Percentiles rank a stretch among this genome's conserved stretches.
These are phyloP conservation scores for Hemitrygon akajei DNA, from an alignment of 2,797 vertebrate species.

Conservation along the genomic window DNA sequence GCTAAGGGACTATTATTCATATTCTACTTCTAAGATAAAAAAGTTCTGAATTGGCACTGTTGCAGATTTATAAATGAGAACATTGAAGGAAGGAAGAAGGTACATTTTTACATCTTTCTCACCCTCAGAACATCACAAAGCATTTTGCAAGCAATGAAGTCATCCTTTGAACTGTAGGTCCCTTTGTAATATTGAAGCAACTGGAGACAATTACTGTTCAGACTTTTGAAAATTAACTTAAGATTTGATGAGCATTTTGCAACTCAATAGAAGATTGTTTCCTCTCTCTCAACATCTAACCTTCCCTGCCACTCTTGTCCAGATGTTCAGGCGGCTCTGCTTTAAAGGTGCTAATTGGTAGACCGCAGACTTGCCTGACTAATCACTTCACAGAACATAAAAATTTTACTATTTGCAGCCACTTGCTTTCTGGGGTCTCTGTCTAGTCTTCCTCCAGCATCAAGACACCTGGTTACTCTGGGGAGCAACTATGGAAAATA, in stretches of 20 bases:
- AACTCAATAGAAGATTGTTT: neutral
- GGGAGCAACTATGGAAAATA: neutral
- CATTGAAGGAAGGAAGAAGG: neutral
- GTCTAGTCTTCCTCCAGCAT: neutral
- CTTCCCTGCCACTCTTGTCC: neutral
- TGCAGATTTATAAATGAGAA: neutral
- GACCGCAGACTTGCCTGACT: neutral
- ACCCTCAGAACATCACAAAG: neutral
- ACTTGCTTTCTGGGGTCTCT: neutral
- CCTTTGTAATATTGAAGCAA: too few species aligned
- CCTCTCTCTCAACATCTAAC: neutral
- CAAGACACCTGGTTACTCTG: neutral
- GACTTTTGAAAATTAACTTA: neutral
- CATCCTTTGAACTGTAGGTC: too few species aligned
- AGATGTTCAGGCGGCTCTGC: neutral
- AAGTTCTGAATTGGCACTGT: neutral
- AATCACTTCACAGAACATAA: neutral
- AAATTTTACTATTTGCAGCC: neutral
- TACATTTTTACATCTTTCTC: too few species aligned
- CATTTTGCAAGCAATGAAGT: neutral
- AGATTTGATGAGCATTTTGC: neutral
- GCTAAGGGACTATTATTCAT: neutral
- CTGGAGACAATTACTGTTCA: neutral
- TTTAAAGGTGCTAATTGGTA: neutral
- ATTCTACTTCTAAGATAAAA: too few species aligned